Percentiles rank a stretch among this genome's conserved stretches.
These are phyloP conservation scores for Phaethornis superciliosus DNA, from an alignment of 2,113 vertebrate species.

Conservation along the genomic window DNA sequence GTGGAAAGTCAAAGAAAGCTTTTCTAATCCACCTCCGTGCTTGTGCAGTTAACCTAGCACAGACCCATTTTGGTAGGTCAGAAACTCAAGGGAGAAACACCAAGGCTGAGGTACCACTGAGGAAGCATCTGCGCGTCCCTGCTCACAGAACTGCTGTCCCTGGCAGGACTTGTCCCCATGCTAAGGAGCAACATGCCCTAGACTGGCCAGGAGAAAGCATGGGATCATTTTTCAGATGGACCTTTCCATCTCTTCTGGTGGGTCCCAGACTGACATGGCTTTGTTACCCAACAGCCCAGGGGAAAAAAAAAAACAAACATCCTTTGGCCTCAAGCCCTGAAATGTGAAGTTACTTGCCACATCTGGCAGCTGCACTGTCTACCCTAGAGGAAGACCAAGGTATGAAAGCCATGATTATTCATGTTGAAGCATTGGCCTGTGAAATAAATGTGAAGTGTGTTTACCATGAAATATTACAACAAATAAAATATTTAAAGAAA, in stretches of 20 bases:
- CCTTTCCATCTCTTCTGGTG: neutral
- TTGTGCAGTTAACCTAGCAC: neutral
- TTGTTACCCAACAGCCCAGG: neutral
- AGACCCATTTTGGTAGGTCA: neutral
- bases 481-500: constrained; percentile 12
- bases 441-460: neutral
- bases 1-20: neutral
- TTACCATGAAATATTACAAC: neutral
- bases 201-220: neutral
- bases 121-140: neutral
- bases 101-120: neutral
- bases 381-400: neutral
- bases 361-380: neutral
- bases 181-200: neutral
- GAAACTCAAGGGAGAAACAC: neutral
- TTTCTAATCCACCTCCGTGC: neutral
- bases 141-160: neutral
- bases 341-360: neutral
- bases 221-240: neutral
- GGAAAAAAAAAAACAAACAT: neutral
- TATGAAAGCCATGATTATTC: neutral
- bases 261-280: rapidly evolving
- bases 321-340: neutral
- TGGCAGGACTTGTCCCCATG: neutral
- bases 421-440: neutral